Percentiles rank a stretch among this genome's conserved stretches.
Evolutionary conservation across 2,113 vertebrate species (phyloP).

Genomic region (Dryoscopus gambensis): DNA sequence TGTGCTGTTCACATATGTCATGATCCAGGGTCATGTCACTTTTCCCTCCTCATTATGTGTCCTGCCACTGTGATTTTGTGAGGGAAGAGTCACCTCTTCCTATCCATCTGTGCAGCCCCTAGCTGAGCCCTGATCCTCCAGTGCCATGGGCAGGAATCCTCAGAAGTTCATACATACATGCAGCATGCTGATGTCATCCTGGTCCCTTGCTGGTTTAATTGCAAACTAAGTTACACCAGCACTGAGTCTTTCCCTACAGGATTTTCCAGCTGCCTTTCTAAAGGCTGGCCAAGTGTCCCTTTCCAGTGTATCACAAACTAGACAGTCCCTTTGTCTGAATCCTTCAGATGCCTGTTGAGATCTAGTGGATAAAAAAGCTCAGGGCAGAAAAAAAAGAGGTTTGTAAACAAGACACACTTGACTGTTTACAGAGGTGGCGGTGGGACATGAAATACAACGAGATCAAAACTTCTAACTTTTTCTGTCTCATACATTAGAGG

Average conservation of each 20-base stretch:
- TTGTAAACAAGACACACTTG: background rate
- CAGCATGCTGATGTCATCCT: background rate
- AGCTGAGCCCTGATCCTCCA: background rate
- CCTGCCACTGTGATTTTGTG: background rate
- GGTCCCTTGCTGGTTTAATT: background rate
- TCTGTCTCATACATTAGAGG: background rate
- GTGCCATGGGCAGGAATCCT: background rate
- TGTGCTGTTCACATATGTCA: background rate
- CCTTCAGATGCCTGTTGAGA: background rate
- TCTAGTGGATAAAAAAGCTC: background rate
- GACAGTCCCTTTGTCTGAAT: background rate
- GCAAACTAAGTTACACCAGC: background rate
- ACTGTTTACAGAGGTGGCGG: background rate
- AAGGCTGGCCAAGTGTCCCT: background rate
- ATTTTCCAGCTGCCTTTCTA: background rate
- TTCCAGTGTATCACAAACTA: background rate
- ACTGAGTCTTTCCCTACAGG: background rate
- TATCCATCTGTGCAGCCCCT: background rate
- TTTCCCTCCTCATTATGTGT: background rate
- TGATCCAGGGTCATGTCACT: background rate
- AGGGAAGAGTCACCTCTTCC: background rate
- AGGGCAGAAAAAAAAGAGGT: background rate
- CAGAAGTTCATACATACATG: background rate
- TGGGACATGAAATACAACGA: background rate
- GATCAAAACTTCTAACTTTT: background rate